Evolutionary conservation across 2,888 invertebrate genomes (phyloP).

Genomic region (Epiblema foenella): DNA sequence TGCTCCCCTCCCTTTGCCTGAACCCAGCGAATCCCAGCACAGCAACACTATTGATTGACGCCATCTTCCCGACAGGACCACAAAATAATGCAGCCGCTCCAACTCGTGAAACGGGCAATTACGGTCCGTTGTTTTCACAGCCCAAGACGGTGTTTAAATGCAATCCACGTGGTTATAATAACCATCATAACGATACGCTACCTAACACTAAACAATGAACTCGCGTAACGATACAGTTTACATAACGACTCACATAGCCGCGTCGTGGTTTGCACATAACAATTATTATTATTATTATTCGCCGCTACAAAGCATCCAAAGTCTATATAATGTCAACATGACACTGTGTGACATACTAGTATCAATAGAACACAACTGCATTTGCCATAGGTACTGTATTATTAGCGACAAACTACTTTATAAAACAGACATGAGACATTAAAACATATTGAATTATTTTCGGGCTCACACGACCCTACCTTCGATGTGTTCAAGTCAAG

Average conservation of each 20-base stretch:
- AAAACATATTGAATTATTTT: too few relatives aligned
- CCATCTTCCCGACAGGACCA: conserved; percentile 36
- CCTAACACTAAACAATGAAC: conserved; percentile 62
- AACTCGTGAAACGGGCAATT: neutral
- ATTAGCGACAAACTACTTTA: conserved; percentile 1
- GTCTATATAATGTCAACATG: conserved; percentile 63
- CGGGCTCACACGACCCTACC: neutral
- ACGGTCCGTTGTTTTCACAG: conserved; percentile 21
- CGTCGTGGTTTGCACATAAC: conserved; percentile 41
- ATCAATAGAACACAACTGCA: conserved; percentile 68
- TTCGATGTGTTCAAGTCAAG: neutral
- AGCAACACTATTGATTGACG: conserved; percentile 40
- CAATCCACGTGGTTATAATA: conserved; percentile 56
- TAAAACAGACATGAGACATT: too few relatives aligned
- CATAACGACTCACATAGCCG: conserved; percentile 44
- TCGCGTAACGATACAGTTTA: conserved; percentile 52
- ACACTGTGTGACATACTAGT: conserved; percentile 64
- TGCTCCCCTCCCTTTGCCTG: conserved; percentile 28
- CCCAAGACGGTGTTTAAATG: conserved; percentile 25
- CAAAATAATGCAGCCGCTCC: conserved; percentile 29
- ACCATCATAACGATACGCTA: conserved; percentile 51
- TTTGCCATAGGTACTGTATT: conserved; percentile 54
- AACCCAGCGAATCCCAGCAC: conserved; percentile 29
- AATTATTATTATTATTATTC: conserved; percentile 46
- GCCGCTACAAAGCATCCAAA: conserved; percentile 53